Evolutionary conservation across 1,140 invertebrate species (phyloP), one percentile per base, ranked within the genome.

Genomic region (Riptortus pedestris): DNA sequence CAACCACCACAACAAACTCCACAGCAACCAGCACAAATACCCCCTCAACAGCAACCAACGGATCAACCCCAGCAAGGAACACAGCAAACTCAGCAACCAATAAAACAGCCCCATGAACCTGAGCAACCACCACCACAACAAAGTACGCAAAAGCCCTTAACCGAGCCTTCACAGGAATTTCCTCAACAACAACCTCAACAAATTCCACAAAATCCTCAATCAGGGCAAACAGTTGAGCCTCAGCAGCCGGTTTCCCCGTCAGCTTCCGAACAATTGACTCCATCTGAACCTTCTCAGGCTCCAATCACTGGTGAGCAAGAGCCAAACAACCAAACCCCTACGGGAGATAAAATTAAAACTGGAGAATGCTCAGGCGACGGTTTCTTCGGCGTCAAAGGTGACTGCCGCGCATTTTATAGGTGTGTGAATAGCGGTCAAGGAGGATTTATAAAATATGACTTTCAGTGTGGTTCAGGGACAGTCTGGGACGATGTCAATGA

Each of bases 361-460:
- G 52, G 57, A 1, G 20, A 58, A 45, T 72, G 70, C 47, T 18
- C 33, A 14, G 45, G 65, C 27, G 79, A 80, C 70, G 79, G 79
- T 38, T 86, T 83, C 70, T 73, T 80, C 65, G 76, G 77, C 9
- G 77, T 84, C 69, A 70, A 74, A 31, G 75, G 76, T 18, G 76
- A 85, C 66, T 87, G 85, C 67, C 75, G 77, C 60, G 82, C 80
- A 69, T 87, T 86, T 70, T 85, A 83, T 70, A 77, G 84, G 59
- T 86, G 84, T 71, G 81, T 84, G 1, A 77, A 81, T 67, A 78
- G 80, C 67, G 79, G 79, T 26, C 73, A 77, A 62, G 79, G 78
- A 7, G 76, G 76, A 45, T 84, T 76, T 67, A 78, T 68, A 28
- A 78, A 77, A 69, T 82, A 83, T 70, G 77, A 82, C 52, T 87